Conservation (phyloP, 2,797 vertebrate genomes). For the Rhinoraja longicauda region DNA sequence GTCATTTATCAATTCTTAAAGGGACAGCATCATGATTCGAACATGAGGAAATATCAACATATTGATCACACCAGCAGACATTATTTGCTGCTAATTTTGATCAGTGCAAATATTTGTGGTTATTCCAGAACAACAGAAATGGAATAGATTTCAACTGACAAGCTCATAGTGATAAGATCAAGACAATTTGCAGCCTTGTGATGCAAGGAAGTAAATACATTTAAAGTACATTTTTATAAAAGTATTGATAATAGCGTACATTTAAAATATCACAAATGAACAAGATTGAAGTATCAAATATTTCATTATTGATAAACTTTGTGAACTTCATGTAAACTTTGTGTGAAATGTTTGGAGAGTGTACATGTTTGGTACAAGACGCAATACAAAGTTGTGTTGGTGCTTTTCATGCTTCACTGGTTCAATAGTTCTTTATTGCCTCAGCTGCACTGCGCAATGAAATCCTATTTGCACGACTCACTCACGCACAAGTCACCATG, state of each 20-base stretch:
- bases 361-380: too few relatives aligned
- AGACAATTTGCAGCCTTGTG: neutral
- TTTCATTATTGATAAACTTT: neutral
- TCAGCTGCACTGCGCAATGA: too few relatives aligned
- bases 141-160: neutral
- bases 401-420: neutral
- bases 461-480: too few relatives aligned
- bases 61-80: neutral
- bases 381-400: neutral
- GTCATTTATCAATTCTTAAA: neutral
- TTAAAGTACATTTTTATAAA: neutral
- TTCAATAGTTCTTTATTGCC: too few relatives aligned
- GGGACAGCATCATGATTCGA: neutral
- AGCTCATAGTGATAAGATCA: neutral
- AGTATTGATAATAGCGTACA: neutral
- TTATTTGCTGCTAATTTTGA: neutral
- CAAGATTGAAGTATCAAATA: neutral
- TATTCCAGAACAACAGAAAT: neutral
- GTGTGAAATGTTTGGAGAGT: neutral
- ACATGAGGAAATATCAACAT: neutral
- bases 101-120: neutral
- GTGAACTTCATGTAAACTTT: too few relatives aligned
- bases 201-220: neutral
- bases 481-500: too few relatives aligned
- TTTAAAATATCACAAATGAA: neutral